Conservation (phyloP, 2,113 vertebrate species). For the Neolamprologus fasciatus region DNA sequence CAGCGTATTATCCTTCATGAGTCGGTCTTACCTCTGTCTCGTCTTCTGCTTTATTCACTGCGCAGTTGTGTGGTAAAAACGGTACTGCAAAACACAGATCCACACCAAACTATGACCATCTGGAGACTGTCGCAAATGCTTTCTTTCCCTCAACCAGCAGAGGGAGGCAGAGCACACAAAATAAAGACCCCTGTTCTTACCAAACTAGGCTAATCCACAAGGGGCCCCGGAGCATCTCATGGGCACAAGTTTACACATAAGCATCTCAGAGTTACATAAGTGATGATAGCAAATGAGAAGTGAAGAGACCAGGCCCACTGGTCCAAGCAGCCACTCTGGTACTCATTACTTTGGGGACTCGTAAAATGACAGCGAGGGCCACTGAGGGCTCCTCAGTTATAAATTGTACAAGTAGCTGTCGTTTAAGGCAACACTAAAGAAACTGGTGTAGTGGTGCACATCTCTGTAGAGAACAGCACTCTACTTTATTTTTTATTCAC, state of each 20-base stretch:
- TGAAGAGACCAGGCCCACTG: neutral
- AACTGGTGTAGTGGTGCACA: neutral
- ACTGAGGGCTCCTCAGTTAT: neutral
- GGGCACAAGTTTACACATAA: neutral
- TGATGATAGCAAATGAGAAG: neutral
- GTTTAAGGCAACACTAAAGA: neutral
- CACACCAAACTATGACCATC: neutral
- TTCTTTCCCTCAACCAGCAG: constrained; percentile 29
- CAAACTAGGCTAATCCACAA: constrained; percentile 33
- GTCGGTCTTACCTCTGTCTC: constrained; percentile 80
- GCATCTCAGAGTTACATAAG: neutral
- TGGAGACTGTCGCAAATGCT: neutral
- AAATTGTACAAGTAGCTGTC: neutral
- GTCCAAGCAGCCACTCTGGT: neutral
- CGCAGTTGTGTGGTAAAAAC: constrained; percentile 82
- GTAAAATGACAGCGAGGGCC: neutral
- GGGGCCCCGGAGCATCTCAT: neutral
- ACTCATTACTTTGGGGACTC: neutral
- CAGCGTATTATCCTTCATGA: neutral
- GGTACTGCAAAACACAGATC: constrained; percentile 67
- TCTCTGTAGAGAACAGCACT: neutral
- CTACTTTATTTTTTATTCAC: neutral
- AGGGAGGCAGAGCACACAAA: constrained; percentile 26
- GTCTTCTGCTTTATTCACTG: constrained; percentile 79
- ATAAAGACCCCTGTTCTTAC: neutral